Conservation (phyloP, 2,888 invertebrate genomes). For the Sesia bembeciformis region DNA sequence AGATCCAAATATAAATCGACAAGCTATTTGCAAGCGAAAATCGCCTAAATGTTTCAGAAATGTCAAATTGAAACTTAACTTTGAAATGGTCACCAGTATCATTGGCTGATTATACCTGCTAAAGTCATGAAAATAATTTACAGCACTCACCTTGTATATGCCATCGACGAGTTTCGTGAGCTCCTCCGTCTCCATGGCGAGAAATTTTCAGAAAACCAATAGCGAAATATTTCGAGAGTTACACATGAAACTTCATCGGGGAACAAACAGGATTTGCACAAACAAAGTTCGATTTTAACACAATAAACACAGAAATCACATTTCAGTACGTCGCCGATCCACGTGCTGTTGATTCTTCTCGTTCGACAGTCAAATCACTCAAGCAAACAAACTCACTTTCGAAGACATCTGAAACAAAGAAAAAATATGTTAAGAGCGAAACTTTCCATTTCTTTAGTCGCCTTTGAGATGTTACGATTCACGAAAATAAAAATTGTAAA, state of each 20-base stretch:
- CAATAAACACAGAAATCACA: conserved; percentile 61
- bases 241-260: conserved; percentile 64
- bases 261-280: conserved; percentile 33
- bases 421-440: conserved; percentile 11
- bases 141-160: conserved; percentile 85
- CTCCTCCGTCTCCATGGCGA: conserved; percentile 88
- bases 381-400: conserved; percentile 50
- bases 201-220: conserved; percentile 45
- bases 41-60: too few relatives aligned
- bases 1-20: too few relatives aligned
- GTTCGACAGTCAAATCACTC: conserved; percentile 42
- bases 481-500: conserved; percentile 29
- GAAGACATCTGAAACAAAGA: conserved; percentile 66
- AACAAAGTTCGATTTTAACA: conserved; percentile 52
- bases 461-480: conserved; percentile 65
- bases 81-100: not conserved
- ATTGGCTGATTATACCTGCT: not conserved
- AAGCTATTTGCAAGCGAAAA: too few relatives aligned
- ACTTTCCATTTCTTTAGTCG: conserved; percentile 12
- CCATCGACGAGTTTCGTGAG: conserved; percentile 92
- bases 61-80: too few relatives aligned
- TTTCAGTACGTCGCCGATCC: conserved; percentile 46
- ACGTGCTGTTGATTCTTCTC: conserved; percentile 20
- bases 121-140: not conserved
- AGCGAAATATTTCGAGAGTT: conserved; percentile 29